Conservation (phyloP, 2,113 vertebrate genomes). For the Apistogramma diplotaenia region DNA sequence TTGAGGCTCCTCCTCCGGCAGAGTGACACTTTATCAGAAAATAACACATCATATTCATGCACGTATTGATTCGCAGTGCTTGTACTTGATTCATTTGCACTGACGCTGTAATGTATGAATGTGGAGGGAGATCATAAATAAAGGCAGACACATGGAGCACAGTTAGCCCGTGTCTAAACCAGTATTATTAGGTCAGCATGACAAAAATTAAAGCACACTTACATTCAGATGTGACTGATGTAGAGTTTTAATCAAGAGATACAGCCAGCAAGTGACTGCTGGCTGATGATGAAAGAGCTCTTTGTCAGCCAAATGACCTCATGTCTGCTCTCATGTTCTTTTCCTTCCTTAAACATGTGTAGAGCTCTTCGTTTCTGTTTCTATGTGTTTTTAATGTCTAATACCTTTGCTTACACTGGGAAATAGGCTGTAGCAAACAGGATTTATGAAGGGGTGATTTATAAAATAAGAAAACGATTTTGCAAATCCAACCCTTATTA, state of each 20-base stretch:
- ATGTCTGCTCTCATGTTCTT: not conserved
- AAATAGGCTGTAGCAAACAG: not conserved
- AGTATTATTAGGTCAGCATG: not conserved
- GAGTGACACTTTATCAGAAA: not conserved
- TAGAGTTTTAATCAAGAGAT: not conserved
- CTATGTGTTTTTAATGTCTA: not conserved
- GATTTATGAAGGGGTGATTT: not conserved
- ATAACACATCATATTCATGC: not conserved
- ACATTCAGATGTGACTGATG: constrained; percentile 13
- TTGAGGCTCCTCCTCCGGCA: not conserved
- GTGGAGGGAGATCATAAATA: not conserved
- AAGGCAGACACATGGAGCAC: not conserved
- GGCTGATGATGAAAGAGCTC: not conserved
- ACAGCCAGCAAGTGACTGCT: not conserved
- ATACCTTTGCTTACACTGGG: not conserved
- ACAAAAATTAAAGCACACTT: not conserved
- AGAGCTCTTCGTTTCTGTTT: not conserved
- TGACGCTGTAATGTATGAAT: not conserved
- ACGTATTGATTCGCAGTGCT: not conserved
- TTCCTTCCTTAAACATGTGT: not conserved
- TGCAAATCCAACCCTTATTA: not conserved
- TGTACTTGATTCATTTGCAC: constrained; percentile 4
- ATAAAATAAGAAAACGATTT: not conserved
- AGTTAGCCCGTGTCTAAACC: not conserved
- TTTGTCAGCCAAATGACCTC: not conserved